phyloP scores from a whole-genome alignment of 2,888 invertebrate species.

The Nephrotoma flavescens region DNA sequence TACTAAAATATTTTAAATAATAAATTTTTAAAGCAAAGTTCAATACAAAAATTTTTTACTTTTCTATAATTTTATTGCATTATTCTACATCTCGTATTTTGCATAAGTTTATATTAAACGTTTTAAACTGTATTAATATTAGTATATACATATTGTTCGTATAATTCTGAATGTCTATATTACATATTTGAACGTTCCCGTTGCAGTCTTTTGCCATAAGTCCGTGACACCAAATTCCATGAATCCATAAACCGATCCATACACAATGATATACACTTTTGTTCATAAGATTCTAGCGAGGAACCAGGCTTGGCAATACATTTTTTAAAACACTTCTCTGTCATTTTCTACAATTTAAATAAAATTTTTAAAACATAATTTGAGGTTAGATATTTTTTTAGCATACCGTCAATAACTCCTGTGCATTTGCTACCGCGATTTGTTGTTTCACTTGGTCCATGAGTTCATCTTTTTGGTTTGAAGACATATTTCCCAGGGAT shows the following conservation, averaged over 20 bases:
- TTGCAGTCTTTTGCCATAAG: conserved; percentile 74
- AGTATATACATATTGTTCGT: background rate
- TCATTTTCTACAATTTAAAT: conserved; percentile 56
- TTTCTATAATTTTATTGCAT: background rate
- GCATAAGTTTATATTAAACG: background rate
- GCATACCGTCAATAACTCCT: conserved; percentile 72
- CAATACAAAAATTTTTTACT: background rate
- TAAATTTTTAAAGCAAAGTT: background rate
- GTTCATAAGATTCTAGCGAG: conserved; percentile 74
- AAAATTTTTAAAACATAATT: conserved; percentile 9
- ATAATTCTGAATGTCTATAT: background rate
- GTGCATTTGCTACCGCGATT: conserved; percentile 85
- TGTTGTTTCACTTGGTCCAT: conserved; percentile 94
- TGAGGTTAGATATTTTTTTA: conserved; percentile 5
- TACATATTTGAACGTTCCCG: conserved; percentile 39
- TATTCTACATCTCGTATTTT: background rate
- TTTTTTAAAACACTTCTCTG: conserved; percentile 93
- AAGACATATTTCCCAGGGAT: conserved; percentile 41
- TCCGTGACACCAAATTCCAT: conserved; percentile 82
- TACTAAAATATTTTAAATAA: background rate
- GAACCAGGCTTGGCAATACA: conserved; percentile 85
- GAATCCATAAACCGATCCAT: conserved; percentile 97
- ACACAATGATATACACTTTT: conserved; percentile 96
- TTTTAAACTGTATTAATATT: background rate
- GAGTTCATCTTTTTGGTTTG: conserved; percentile 66